Base-by-base conservation (phyloP, 2,888 invertebrate genomes). In the Allygus modestus region DNA sequence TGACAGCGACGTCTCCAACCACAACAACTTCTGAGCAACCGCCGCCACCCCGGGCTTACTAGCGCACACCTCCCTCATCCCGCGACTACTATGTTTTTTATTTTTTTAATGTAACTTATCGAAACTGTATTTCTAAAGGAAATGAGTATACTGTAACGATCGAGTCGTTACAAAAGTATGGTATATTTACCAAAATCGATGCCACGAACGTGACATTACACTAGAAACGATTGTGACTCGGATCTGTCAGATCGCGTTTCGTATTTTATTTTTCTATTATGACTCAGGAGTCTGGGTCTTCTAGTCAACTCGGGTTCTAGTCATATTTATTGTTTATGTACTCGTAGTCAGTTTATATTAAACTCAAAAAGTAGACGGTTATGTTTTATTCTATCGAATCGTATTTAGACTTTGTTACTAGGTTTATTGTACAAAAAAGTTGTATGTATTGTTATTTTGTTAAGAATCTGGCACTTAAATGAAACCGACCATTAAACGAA, bases 141-240 rank as follows among this genome's bases (percentile, higher is more conserved):
- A 82, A 83, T 84, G 77, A 86, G 86, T 87, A 87, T 85, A 87
- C 87, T 87, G 86, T 86, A 86, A 87, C 85, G 85, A 81, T 81
- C 54, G 84, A 86, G 82, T 86, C 85, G 86, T 87, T 86, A 86
- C 86, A 85, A 85, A 86, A 87, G 87, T 87, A 87, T 87, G 87
- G 87, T 87, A 87, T 87, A 85, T 87, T 87, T 87, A 86, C 86
- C 87, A 87, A 86, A 85, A 86, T 77, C 43, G 82, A 65, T 51
- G 51, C n/a, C 33, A 31, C 28, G 58, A 79, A 33, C 33, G 79
- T 79, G 79, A 51, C 79, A 33, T 37, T 77, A 46, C n/a, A 77
- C 77, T 37, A 77, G 73, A 75, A 77, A 77, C 51, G 37, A 51
- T 77, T 58, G 54, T 54, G 79, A 58, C 58, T 54, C 23, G 33